Evolutionary conservation across 2,888 invertebrate species (phyloP), one percentile per base, ranked within the genome.

Genomic region (Hetaerina titia): DNA sequence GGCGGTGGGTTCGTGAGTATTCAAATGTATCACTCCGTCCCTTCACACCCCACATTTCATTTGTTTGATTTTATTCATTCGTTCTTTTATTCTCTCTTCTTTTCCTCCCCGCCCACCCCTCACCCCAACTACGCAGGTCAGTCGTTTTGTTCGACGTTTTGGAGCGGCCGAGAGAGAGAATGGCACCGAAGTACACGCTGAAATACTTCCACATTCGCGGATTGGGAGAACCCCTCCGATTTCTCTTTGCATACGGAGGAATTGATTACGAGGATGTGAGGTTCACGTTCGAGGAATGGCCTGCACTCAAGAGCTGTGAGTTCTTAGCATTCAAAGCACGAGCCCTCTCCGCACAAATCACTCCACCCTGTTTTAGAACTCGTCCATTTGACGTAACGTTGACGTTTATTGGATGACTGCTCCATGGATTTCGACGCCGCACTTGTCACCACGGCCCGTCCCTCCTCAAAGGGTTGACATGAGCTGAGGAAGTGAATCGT

Each of bases 121-220:
- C 88, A 56, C 22, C 31, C 15, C 22, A 45, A 45, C 45, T 45
- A 45, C 45, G 45, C 45, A 45, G 45, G n/a, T 45, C 56, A 64
- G 63, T 90, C 64, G 64, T 31, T 31, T 17, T 60, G 31, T 60
- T 45, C 25, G 6, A 64, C 8, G 13, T 15, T 25, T 58, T 22
- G 5, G 58, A 60, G 58, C n/a, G 45, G 57, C 57, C 45, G 45
- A 25, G 31, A n/a, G 13, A 60, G 13, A 63, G 6, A 87, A 95
- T 95, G 95, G 95, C 95, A 19, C 94, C 95, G 17, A 92, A 94
- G 89, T 81, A 90, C 88, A 95, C 94, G 69, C 56, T 95, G 81
- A 94, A 56, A 31, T 95, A 95, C 94, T 89, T 95, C 17, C 69
- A 94, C 60, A 58, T 90, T 57, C 94, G 63, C 58, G 95, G 92